Percentiles rank a stretch among this genome's conserved stretches.
phyloP scores from a whole-genome alignment of 2,797 vertebrate species.

The Microctenopoma lineatum region DNA sequence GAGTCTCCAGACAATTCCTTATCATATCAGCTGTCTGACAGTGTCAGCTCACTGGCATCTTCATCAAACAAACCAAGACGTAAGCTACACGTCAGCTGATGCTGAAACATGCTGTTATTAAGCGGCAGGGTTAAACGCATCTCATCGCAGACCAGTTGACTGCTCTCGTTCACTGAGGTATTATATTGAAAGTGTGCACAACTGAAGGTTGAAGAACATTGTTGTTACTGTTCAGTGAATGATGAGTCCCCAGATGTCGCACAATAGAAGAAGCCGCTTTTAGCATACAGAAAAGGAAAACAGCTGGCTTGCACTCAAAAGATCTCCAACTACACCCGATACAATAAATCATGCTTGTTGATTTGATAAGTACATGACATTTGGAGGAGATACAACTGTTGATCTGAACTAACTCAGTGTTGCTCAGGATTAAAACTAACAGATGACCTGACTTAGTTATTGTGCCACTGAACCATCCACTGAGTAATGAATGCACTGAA shows the following conservation, averaged over 20 bases:
- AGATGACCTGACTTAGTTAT: neutral
- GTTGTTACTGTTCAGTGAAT: neutral
- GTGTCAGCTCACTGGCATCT: neutral
- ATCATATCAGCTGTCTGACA: conserved; percentile 26
- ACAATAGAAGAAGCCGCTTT: neutral
- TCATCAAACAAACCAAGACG: conserved; percentile 9
- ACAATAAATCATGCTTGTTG: too few relatives aligned
- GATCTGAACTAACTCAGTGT: too few relatives aligned
- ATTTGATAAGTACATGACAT: neutral
- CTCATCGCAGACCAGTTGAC: neutral
- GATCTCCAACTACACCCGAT: too few relatives aligned
- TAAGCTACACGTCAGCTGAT: conserved; percentile 15
- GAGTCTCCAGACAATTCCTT: conserved; percentile 24
- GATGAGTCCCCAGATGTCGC: too few relatives aligned
- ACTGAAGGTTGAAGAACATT: neutral
- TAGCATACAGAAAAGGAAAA: conserved; percentile 17
- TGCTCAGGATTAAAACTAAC: neutral
- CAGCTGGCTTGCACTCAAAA: conserved; percentile 19
- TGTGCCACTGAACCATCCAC: too few relatives aligned
- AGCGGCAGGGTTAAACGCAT: conserved; percentile 1
- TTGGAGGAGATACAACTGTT: neutral
- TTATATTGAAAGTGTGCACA: neutral
- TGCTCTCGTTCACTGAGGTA: neutral
- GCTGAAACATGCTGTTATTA: conserved; percentile 15
- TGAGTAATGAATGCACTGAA: neutral